Base-by-base conservation (phyloP, 2,888 invertebrate species). In the Meteorus cinctellus region DNA sequence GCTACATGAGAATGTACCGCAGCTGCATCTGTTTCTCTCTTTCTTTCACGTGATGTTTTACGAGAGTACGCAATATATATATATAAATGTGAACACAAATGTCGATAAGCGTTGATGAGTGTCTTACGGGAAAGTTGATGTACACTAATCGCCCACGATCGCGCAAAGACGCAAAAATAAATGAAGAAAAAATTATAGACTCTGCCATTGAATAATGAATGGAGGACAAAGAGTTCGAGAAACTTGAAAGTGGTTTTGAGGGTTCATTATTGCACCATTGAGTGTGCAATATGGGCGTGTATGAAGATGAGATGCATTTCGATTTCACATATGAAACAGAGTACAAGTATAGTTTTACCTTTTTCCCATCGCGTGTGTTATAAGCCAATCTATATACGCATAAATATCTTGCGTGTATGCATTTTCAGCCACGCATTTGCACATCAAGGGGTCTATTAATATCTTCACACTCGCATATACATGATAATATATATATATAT, bases 361-460 rank as follows among this genome's bases (percentile, higher is more conserved):
- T 63, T 34, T 76, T 72, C 67, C 72, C 76, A 76, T 76, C 59
- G 76, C 76, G 62, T 76, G 75, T 75, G 19, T 55, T 24, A 51
- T 72, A 76, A 72, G 48, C 31, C 60, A 72, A 48, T 62, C 45
- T 41, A 24, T 55, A 60, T 65, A 51, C 60, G 71, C 51, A 59
- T 45, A 63, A 59, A 72, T 59, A 68, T 34, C 31, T 72, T 19
- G 60, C 72, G 76, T 68, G 66, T 48, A 59, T 67, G 63, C 67
- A 76, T 76, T 72, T 72, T 68, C 72, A 76, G 70, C 51, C 60
- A 72, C 72, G 72, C 76, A 76, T 76, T 76, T 76, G 68, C 72
- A 76, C 72, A 59, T 67, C 72, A 67, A 72, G 71, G 59, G 72
- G 48, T 60, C 76, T 76, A 76, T 72, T 76, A 76, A 76, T 76